A percentile compares a stretch with the other conserved stretches of the same genome.
Evolutionary conservation across 2,113 vertebrate genomes (phyloP).

Genomic region (Leptocoma aspasia): DNA sequence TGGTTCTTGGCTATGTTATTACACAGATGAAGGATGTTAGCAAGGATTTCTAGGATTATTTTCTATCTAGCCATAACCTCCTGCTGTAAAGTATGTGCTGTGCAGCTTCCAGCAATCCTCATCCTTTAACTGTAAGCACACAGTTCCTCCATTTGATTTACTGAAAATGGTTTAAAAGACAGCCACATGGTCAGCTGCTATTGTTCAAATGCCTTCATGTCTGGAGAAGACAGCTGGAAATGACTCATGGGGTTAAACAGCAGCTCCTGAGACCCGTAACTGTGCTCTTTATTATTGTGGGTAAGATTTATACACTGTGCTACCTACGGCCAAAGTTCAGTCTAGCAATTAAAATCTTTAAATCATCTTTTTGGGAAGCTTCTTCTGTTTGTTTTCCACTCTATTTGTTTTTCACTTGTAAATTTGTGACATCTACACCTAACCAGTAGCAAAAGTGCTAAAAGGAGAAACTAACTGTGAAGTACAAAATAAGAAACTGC

Average conservation of each 20-base stretch:
- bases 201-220: constrained; percentile 49
- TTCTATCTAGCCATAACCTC: background rate
- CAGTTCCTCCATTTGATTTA: constrained; percentile 22
- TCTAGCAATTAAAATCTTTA: background rate
- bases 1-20: background rate
- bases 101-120: background rate
- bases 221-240: constrained; percentile 61
- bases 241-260: background rate
- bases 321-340: background rate
- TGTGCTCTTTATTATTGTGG: background rate
- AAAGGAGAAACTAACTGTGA: background rate
- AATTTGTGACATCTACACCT: background rate
- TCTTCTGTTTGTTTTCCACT: background rate
- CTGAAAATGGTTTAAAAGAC: constrained; percentile 35
- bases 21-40: background rate
- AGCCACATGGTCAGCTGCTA: constrained; percentile 34
- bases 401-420: background rate
- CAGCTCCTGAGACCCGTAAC: background rate
- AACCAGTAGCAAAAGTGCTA: background rate
- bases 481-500: background rate
- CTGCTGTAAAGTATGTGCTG: background rate
- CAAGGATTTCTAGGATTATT: constrained; percentile 20
- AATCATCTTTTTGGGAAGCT: background rate
- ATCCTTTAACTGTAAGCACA: background rate
- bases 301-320: background rate